Base-by-base conservation (phyloP, 2,888 invertebrate species). In the Aphrophora alni region DNA sequence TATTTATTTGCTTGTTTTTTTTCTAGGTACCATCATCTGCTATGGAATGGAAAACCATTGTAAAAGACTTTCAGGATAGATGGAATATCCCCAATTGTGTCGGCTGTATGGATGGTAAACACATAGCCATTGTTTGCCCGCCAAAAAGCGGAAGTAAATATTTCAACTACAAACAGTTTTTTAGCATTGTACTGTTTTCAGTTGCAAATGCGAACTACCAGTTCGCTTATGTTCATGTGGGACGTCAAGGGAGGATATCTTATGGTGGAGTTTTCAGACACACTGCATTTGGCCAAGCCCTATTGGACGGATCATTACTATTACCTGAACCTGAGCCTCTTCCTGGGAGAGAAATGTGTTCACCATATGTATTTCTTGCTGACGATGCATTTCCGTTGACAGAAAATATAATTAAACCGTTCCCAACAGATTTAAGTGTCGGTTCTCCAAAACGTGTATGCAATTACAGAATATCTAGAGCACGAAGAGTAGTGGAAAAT, bases 371-470 rank as follows among this genome's bases (percentile, higher is more conserved):
- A 38, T 81, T 86, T 70, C 10, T 85, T 27, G 85, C 81, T 72
- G 85, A 85, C 81, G 84, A 83, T 72, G 85, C 85, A 51, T 86
- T 86, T 82, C 78, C 85, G 44, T 79, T 84, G 26, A 76, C 71
- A 26, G 78, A 75, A 51, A 79, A 83, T 76, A 80, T 85, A 25
- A 83, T 82, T 77, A 83, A 80, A 72, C 82, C 83, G 25, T 84
- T 80, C 70, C 33, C 25, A 33, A 38, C 44, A 24, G 82, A 80
- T 69, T 77, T 80, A 73, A 71, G 70, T 38, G 77, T 77, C 78
- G 76, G 76, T 80, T 80, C 82, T 81, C 68, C 69, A 59, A 82
- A 84, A 74, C 77, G 81, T 75, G 78, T 81, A 10, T 84, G 51
- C 44, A 84, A 84, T 77, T 84, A 84, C 80, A 82, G 82, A 75